These are phyloP conservation scores for Melopsittacus undulatus DNA, from an alignment of 2,797 vertebrate species.

Conservation along the genomic window DNA sequence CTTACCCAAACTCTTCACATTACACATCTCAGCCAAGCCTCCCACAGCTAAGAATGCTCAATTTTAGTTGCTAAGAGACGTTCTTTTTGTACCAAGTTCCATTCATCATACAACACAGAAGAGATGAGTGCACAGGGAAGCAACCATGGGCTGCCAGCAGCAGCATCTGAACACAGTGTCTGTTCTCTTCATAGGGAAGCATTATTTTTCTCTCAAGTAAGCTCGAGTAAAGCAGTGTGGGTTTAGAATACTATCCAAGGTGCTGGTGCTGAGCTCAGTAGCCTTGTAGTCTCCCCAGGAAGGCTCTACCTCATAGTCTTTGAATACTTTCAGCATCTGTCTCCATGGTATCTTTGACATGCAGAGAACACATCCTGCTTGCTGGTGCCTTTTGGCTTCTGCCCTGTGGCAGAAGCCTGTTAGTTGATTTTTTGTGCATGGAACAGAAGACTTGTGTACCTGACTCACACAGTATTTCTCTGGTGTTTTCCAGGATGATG, in stretches of 20 bases:
- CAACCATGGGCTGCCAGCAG: neutral
- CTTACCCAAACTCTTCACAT: neutral
- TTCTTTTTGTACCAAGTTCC: neutral
- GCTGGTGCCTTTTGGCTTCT: neutral
- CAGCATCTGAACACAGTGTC: neutral
- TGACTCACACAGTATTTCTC: neutral
- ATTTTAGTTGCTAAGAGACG: neutral
- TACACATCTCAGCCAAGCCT: neutral
- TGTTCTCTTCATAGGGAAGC: neutral
- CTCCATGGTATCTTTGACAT: neutral
- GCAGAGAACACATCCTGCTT: no score
- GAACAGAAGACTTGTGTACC: rapidly evolving
- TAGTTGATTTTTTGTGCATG: neutral
- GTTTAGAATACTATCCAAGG: neutral
- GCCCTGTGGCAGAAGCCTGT: no score
- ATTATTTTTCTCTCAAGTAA: neutral
- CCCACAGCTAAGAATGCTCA: neutral
- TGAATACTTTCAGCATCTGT: neutral
- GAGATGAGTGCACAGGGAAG: neutral
- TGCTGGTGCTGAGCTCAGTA: neutral
- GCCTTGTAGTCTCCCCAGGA: neutral
- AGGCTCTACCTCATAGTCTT: neutral
- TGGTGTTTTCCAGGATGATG: constrained; percentile 80
- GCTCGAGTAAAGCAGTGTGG: neutral
- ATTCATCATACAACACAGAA: rapidly evolving